Evolutionary conservation across 1,140 invertebrate genomes (phyloP).

Genomic region (Onthophagus taurus): DNA sequence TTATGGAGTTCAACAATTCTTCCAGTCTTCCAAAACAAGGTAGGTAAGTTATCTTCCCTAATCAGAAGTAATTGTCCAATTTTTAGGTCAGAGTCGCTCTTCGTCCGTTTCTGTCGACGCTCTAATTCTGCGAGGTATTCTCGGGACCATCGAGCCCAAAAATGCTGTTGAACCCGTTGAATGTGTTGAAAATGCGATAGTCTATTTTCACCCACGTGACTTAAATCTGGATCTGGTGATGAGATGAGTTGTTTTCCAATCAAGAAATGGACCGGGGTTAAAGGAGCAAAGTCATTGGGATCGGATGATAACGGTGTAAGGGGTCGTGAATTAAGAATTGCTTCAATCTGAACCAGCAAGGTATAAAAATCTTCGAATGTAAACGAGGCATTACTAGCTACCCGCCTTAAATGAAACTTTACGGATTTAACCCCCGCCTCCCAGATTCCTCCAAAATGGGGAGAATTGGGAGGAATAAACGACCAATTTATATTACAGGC

Average conservation of each 20-base stretch:
- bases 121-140: constrained; percentile 27
- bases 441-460: constrained; percentile 29
- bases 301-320: constrained; percentile 21
- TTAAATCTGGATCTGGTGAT: constrained; percentile 15
- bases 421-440: constrained; percentile 16
- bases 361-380: constrained; percentile 25
- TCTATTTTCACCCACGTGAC: neutral
- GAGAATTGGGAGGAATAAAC: constrained; percentile 23
- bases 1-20: too few relatives aligned
- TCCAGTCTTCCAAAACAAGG: too few relatives aligned
- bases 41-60: too few relatives aligned
- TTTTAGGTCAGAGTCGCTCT: too few relatives aligned
- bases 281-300: constrained; percentile 18
- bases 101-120: too few relatives aligned
- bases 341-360: constrained; percentile 20
- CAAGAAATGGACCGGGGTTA: constrained; percentile 33
- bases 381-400: constrained; percentile 14
- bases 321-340: constrained; percentile 21
- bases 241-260: constrained; percentile 21
- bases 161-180: constrained; percentile 21
- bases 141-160: constrained; percentile 25
- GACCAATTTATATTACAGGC: constrained; percentile 15
- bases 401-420: constrained; percentile 21
- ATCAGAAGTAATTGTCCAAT: too few relatives aligned
- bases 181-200: constrained; percentile 20